Conservation (phyloP, 2,797 vertebrate species). For the Etheostoma perlongum region DNA sequence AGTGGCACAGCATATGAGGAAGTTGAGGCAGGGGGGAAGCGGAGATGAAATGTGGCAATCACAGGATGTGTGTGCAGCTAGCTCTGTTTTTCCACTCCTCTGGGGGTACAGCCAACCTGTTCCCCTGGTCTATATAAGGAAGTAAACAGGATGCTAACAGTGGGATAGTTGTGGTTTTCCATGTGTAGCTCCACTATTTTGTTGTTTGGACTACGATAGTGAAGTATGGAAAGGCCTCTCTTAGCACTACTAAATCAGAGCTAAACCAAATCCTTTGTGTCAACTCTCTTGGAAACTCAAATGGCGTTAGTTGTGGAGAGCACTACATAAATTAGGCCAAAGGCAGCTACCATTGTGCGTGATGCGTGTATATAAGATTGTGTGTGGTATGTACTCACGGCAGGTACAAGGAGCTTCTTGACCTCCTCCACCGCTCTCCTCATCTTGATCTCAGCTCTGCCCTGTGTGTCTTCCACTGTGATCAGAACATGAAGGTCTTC, state of each 20-base stretch:
- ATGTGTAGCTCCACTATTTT: conserved; percentile 58
- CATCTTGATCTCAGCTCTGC: conserved; percentile 89
- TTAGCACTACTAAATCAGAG: conserved; percentile 33
- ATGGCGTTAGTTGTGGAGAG: conserved; percentile 1
- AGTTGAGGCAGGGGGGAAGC: conserved; percentile 52
- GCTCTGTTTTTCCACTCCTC: conserved; percentile 62
- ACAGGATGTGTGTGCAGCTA: conserved; percentile 57
- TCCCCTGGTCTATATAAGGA: conserved; percentile 64
- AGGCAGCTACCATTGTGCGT: neutral
- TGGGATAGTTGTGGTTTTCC: conserved; percentile 49
- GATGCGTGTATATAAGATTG: neutral
- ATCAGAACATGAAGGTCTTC: conserved; percentile 90
- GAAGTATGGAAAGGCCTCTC: conserved; percentile 25
- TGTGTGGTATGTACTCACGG: conserved; percentile 81
- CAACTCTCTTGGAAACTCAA: conserved; percentile 10
- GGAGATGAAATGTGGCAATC: conserved; percentile 63
- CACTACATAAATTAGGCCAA: conserved; percentile 13
- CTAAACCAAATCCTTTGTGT: neutral
- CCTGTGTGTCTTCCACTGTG: conserved; percentile 89
- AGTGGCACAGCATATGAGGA: conserved; percentile 53
- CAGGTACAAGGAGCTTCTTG: conserved; percentile 89
- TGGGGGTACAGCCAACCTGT: conserved; percentile 70
- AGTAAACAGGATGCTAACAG: conserved; percentile 74
- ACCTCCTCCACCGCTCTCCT: conserved; percentile 89
- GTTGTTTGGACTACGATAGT: conserved; percentile 26